Evolutionary conservation across 2,888 invertebrate species (phyloP), one percentile per base, ranked within the genome.

Genomic region (Caenorhabditis sp.): DNA sequence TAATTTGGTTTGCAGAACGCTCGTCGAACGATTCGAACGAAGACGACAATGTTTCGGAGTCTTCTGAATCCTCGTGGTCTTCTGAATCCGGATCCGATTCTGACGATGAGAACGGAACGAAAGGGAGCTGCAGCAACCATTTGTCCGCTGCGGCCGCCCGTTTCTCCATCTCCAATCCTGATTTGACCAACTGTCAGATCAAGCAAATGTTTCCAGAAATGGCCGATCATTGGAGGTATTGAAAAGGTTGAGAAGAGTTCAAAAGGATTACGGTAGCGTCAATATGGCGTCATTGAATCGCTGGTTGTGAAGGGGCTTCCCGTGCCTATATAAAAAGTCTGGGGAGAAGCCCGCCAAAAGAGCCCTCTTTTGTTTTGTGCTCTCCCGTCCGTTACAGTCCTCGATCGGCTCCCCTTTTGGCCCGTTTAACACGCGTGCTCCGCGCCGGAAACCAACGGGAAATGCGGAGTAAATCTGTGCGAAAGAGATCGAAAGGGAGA

Each of bases 181-280:
- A 88, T 61, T 68, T 88, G 43, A 84, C 86, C 4, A 75, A 81
- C 39, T 80, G 76, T 26, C 85, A 88, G 58, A 78, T 88, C 32
- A 82, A 84, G 37, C 79, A 83, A 58, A 83, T 85, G 80, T 88
- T 88, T 55, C 87, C 88, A 5, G 86, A 86, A 35, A 79, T 88
- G 52, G 82, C 84, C 7, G 86, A 88, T 43, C 85, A 88, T 70
- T 88, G 87, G 87, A 84, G 88, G 88, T 88, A 73, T 53, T 41
- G 17, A n/a, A n/a, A n/a, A n/a, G n/a, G n/a, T n/a, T n/a, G n/a
- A n/a, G n/a, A n/a, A n/a, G n/a, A n/a, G n/a, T n/a, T n/a, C n/a
- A n/a, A n/a, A n/a, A n/a, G n/a, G n/a, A n/a, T n/a, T n/a, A n/a
- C n/a, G n/a, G n/a, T n/a, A n/a, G n/a, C n/a, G 26, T 24, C 30